Evolutionary conservation across 2,797 vertebrate species (phyloP), one percentile per base, ranked within the genome.

Genomic region (Gallirallus australis): DNA sequence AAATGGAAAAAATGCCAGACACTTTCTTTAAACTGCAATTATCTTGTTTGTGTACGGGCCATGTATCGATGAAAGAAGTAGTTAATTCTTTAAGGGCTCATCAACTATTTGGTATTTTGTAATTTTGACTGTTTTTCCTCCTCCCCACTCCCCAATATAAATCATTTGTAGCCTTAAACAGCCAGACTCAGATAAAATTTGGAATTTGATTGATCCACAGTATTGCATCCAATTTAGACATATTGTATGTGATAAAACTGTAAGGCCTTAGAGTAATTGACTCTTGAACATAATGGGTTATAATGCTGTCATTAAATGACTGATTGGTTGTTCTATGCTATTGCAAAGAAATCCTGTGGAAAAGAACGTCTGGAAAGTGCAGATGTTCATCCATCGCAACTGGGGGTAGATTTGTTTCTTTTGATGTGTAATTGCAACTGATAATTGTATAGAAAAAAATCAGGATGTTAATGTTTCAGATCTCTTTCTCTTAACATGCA

Each of bases 341-440:
- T 94, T 93, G 93, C 95, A 96, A 95, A 96, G 80, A 96, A 96
- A 96, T 86, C 60, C 73, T 52, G 39, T 92, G 80, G 60, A 95
- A 97, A 89, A 90, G 90, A 97, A 89, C 23, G 87, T 93, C 90
- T 96, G 87, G 63, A 61, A 96, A 95, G 70, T 96, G 93, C 94
- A 97, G 95, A 96, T 96, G 93, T 96, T 96, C 96, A 96, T 91
- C 82, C 75, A 80, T 96, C 95, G 0, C 95, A 94, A 96, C 88
- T 94, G 90, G 95, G 95, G 95, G 94, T 97, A 96, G 94, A 96
- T 96, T 97, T 96, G 94, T 96, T 95, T 96, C 95, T 96, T 96
- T 96, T 96, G 88, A 95, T 96, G 66, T 97, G 96, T 96, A 96
- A 96, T 97, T 97, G 93, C 94, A 94, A 96, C 83, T 94, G 80